Evolutionary conservation across 1,140 invertebrate species (phyloP), one percentile per base, ranked within the genome.

Genomic region (Nymphalis io): DNA sequence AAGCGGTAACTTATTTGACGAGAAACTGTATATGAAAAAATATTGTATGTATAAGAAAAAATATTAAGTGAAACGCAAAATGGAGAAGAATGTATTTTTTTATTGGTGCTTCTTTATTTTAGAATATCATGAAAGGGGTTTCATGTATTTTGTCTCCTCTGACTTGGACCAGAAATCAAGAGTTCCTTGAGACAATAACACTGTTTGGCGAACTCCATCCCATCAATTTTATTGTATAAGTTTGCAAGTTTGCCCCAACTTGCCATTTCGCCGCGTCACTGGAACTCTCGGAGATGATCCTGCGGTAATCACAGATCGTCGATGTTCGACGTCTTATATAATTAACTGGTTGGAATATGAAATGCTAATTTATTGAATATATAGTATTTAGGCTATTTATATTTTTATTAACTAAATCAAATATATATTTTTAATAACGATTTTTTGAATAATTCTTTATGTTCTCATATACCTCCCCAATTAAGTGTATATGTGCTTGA

Each of bases 201-300:
- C 65, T 74, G 71, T 76, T 76, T 72, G 72, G 73, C 60, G 73
- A 77, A 79, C 73, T 75, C 68, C 60, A 68, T 72, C 59, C 74
- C 78, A 76, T 81, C 79, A 81, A 78, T 78, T 81, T 81, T 79
- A 81, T 73, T 73, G 65, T 65, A 55, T 65, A 81, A 81, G 72
- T 81, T 81, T 60, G 68, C 63, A 73, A 74, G 68, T 70, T 66
- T 62, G 60, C 39, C 38, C 70, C 39, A 39, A 44, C 65, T 58
- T 46, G 33, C 60, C 61, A 59, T 60, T 61, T 55, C 62, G 60
- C 61, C 61, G 71, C 67, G 55, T 69, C 66, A 64, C 63, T 51
- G 53, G 33, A 59, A 53, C 70, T 53, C n/a, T 23, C 48, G 51
- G 40, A 64, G 42, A 53, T 60, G 57, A 62, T 40, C 23, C 55